Conservation (phyloP, 2,797 vertebrate species). For the Scarus forsteni region DNA sequence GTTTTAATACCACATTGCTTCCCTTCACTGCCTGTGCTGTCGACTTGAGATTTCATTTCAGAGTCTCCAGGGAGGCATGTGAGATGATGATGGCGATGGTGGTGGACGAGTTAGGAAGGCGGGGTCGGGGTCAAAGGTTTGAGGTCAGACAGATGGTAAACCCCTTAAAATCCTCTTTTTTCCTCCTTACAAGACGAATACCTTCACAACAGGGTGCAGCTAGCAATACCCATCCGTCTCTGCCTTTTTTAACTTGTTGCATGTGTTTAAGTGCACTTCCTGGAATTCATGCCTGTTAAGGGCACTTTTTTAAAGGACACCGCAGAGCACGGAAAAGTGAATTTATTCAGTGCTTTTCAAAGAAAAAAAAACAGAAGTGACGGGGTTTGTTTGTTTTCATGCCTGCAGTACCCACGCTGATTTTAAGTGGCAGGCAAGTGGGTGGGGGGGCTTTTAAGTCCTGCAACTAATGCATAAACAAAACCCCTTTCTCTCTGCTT, state of each 20-base stretch:
- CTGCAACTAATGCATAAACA: slow-evolving; percentile 71
- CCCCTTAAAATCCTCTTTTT: slow-evolving; percentile 72
- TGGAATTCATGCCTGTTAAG: slow-evolving; percentile 25
- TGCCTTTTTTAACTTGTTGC: slow-evolving; percentile 45
- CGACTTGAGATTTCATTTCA: slow-evolving; percentile 68
- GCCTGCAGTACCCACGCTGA: slow-evolving; percentile 62
- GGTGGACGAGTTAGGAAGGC: neutral
- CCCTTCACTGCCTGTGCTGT: slow-evolving; percentile 9
- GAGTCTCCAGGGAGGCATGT: slow-evolving; percentile 16
- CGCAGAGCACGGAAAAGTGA: slow-evolving; percentile 37
- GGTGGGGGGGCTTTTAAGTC: slow-evolving; percentile 60
- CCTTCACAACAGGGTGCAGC: slow-evolving; percentile 63
- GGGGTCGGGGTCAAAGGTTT: slow-evolving; percentile 66
- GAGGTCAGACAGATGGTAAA: slow-evolving; percentile 83
- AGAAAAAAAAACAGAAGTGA: slow-evolving; percentile 41
- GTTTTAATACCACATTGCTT: slow-evolving; percentile 1
- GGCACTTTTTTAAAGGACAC: slow-evolving; percentile 21
- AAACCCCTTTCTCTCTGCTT: slow-evolving; percentile 39
- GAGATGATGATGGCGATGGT: slow-evolving; percentile 8
- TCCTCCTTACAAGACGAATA: slow-evolving; percentile 70
- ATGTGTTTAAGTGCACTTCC: slow-evolving; percentile 6
- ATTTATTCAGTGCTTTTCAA: slow-evolving; percentile 49
- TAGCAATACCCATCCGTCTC: slow-evolving; percentile 33
- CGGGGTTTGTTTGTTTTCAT: slow-evolving; percentile 61
- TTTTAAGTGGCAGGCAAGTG: slow-evolving; percentile 62